Conservation (phyloP, 1,140 invertebrate genomes). For the Formica exsecta region DNA sequence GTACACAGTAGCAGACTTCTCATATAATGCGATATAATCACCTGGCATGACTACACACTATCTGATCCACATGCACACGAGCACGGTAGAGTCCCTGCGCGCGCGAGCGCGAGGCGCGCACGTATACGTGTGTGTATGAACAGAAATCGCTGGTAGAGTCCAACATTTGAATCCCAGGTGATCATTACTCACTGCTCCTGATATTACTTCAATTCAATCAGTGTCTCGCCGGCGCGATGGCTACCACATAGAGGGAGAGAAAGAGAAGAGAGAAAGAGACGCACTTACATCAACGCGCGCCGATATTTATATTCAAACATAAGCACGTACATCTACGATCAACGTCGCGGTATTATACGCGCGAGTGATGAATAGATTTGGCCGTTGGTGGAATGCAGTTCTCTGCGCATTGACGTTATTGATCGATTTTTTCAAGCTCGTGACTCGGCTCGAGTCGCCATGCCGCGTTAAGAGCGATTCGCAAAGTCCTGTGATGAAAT, state of each 20-base stretch:
- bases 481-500: conserved; percentile 37
- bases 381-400: conserved; percentile 80
- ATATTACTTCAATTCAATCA: conserved; percentile 87
- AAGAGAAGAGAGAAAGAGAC: background rate
- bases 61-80: conserved; percentile 83
- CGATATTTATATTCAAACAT: conserved; percentile 65
- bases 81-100: conserved; percentile 37
- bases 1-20: conserved; percentile 86
- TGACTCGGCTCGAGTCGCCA: background rate
- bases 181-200: conserved; percentile 86
- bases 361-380: conserved; percentile 82
- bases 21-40: conserved; percentile 87
- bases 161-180: conserved; percentile 84
- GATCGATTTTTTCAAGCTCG: conserved; percentile 70
- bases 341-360: conserved; percentile 40
- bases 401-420: conserved; percentile 81
- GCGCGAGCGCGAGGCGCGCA: conserved; percentile 40
- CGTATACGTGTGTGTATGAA: conserved; percentile 47
- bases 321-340: conserved; percentile 60
- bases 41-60: conserved; percentile 86
- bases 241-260: conserved; percentile 43
- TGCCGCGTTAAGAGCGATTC: background rate
- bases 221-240: conserved; percentile 84
- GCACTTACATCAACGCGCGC: conserved; percentile 43
- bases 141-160: conserved; percentile 80